Evolutionary conservation across 2,113 vertebrate species (phyloP), one percentile per base, ranked within the genome.

Genomic region (Felis chaus): DNA sequence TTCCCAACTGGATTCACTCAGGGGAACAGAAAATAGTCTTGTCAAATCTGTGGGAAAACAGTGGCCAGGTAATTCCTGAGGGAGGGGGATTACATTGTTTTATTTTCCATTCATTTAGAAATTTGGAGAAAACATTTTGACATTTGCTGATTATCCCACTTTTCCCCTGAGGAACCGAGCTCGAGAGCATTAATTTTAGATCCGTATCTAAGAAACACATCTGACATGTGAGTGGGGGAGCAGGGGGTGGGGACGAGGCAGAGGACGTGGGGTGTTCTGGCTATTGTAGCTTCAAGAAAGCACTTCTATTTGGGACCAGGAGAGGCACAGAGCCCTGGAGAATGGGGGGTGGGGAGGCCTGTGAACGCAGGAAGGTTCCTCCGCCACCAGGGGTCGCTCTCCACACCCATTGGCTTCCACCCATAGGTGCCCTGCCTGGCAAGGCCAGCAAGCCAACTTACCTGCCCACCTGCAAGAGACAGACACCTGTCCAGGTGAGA

Each of bases 41-140:
- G 1, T 83, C 66, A 27, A 2, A 50, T 89, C 81, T 33, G 5
- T 1, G 53, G 84, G 18, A 36, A 74, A 84, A 41, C 0, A 1
- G 50, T 65, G 78, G 36, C 86, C 53, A n/a, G 73, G 82, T 33
- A 50, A 53, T 71, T 82, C 88, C 79, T 66, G 21, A 0, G 18
- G 53, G 21, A 0, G 15, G 53, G 61, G 55, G 73, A 36, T 25
- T 33, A 2, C 7, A 94, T 74, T 71, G 16, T 89, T 97, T 66
- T 91, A 4, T 76, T 96, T 97, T 89, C 68, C 19, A 84, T 82
- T 92, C 74, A 68, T 90, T 90, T 92, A 94, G 94, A 84, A 89
- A 48, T 27, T 19, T 78, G 79, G 88, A 97, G n/a, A 31, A 98
- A 97, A 89, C 73, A 93, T 73, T 79, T 94, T 89, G 86, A 86